phyloP scores from a whole-genome alignment of 2,113 vertebrate species.

The Furnarius figulus region DNA sequence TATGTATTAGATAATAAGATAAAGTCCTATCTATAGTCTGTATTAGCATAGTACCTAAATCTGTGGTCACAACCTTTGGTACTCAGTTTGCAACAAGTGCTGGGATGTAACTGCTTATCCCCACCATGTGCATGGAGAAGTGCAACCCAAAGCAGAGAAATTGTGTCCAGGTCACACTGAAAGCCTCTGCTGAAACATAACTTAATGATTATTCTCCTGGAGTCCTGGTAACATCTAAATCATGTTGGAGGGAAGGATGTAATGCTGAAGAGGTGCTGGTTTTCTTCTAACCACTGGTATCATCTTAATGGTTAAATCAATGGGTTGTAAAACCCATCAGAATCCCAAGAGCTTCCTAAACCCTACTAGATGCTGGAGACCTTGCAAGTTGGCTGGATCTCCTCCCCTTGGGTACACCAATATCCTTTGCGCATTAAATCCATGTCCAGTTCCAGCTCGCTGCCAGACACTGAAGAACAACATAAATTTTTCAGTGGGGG shows the following conservation, averaged over 20 bases:
- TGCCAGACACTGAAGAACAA: background rate
- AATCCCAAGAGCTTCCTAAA: background rate
- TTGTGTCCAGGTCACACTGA: background rate
- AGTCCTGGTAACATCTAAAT: background rate
- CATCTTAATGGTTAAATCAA: background rate
- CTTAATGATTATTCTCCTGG: background rate
- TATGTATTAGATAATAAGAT: background rate
- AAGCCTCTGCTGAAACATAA: background rate
- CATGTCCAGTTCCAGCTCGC: background rate
- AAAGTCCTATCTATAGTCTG: background rate
- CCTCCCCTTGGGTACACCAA: background rate
- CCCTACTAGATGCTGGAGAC: accelerated
- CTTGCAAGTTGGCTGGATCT: accelerated
- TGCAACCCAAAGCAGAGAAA: background rate
- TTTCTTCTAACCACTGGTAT: background rate
- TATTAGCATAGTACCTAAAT: background rate
- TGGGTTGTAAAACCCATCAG: background rate
- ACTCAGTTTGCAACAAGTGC: background rate
- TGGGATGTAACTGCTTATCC: background rate
- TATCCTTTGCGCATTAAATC: background rate
- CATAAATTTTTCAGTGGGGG: background rate
- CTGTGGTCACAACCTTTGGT: background rate
- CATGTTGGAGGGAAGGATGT: background rate
- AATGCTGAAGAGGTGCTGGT: background rate
- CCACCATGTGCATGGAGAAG: background rate